Conservation (phyloP, 2,797 vertebrate species). For the Amphiprion clarkii region DNA sequence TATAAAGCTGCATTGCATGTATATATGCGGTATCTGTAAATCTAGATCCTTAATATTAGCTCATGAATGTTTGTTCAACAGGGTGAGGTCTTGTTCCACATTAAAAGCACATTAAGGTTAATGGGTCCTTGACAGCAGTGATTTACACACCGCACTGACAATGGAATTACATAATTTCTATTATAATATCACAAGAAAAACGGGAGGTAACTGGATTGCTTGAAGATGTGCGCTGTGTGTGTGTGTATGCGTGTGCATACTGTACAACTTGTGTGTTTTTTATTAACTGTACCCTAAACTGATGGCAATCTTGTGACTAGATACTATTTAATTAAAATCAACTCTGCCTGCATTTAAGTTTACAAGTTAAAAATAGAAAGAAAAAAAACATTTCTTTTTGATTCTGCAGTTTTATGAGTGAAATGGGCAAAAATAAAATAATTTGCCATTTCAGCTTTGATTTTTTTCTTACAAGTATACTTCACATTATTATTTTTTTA, state of each 20-base stretch:
- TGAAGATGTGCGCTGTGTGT: not conserved
- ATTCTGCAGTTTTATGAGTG: not conserved
- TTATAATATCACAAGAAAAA: conserved; percentile 31
- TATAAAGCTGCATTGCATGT: not conserved
- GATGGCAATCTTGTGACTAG: too few species aligned
- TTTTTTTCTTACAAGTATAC: not conserved
- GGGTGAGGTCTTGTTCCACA: conserved; percentile 38
- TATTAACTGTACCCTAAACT: too few species aligned
- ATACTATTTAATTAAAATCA: too few species aligned
- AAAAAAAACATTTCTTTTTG: too few species aligned
- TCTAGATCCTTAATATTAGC: conserved; percentile 16
- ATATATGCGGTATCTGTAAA: not conserved
- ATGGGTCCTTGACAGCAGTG: conserved; percentile 32
- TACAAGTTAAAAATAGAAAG: not conserved
- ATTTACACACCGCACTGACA: conserved; percentile 41
- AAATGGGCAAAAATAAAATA: not conserved
- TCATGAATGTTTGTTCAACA: conserved; percentile 44
- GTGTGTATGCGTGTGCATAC: too few species aligned
- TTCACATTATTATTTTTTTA: too few species aligned
- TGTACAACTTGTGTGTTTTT: too few species aligned
- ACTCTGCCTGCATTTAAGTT: not conserved
- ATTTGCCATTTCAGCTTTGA: not conserved
- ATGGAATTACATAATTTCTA: conserved; percentile 35
- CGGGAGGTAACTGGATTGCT: conserved; percentile 10
- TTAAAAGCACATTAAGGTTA: conserved; percentile 54